Conservation (phyloP, 35 echinoderm and acorn worm genomes). For the Apostichopus californicus region DNA sequence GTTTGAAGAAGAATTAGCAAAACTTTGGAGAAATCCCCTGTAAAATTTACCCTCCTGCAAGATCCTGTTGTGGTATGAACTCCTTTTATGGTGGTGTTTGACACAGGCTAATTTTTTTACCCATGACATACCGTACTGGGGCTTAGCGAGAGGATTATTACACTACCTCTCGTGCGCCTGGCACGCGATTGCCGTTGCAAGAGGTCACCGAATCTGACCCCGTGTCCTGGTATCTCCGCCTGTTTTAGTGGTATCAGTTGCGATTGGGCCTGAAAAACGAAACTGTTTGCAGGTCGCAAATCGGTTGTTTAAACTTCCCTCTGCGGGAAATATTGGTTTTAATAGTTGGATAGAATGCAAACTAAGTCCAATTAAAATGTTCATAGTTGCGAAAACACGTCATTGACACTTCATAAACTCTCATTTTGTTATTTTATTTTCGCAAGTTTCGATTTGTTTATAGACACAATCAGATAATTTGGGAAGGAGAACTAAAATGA, state of each 20-base stretch:
- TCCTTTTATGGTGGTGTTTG: slow-evolving; percentile 29
- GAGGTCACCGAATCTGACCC: neutral
- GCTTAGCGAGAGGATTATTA: neutral
- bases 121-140: slow-evolving; percentile 23
- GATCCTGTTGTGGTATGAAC: neutral
- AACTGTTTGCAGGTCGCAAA: neutral
- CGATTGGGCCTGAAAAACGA: neutral
- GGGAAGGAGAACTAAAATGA: neutral
- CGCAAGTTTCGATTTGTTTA: neutral
- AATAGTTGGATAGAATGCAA: neutral
- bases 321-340: neutral
- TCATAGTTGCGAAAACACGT: neutral
- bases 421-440: neutral
- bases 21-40: no score
- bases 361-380: neutral
- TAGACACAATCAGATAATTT: neutral
- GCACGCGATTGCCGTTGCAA: slow-evolving; percentile 2
- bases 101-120: neutral
- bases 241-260: neutral
- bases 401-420: neutral
- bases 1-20: no score
- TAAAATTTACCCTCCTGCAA: no score
- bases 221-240: neutral
- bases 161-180: neutral
- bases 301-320: neutral